Conservation (phyloP, 2,888 invertebrate species). For the Perdita meconis region DNA sequence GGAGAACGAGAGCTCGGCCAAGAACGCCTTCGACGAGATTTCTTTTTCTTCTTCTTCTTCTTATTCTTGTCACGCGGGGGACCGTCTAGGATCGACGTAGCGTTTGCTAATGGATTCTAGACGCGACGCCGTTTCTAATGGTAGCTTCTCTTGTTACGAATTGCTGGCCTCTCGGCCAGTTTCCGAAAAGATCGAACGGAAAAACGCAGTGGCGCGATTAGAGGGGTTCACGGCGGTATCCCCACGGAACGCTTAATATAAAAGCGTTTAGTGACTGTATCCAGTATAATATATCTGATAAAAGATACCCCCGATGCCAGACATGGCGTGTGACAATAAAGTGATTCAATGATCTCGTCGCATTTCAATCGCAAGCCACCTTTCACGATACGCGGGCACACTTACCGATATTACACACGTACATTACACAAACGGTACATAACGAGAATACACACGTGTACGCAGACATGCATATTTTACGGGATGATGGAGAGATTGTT, state of each 20-base stretch:
- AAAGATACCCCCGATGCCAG: conserved; percentile 83
- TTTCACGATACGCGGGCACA: conserved; percentile 60
- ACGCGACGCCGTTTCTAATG: conserved; percentile 34
- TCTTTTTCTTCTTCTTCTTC: conserved; percentile 20
- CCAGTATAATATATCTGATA: conserved; percentile 82
- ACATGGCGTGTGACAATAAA: conserved; percentile 84
- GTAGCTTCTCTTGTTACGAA: conserved; percentile 38
- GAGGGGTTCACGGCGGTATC: conserved; percentile 69
- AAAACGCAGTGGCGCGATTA: conserved; percentile 42
- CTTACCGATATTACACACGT: neutral
- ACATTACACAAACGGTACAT: neutral
- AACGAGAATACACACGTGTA: conserved; percentile 18
- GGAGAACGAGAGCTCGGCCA: conserved; percentile 48
- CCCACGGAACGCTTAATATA: conserved; percentile 76
- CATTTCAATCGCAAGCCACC: conserved; percentile 67
- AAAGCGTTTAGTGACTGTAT: conserved; percentile 83
- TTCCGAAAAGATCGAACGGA: conserved; percentile 9
- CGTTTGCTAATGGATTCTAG: conserved; percentile 20
- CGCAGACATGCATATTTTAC: conserved; percentile 50
- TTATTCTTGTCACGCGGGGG: neutral
- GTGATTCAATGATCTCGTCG: conserved; percentile 82
- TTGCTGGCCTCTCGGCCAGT: conserved; percentile 33
- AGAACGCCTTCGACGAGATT: conserved; percentile 58
- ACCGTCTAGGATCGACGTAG: conserved; percentile 21
- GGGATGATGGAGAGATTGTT: conserved; percentile 40